A percentile compares a stretch with the other conserved stretches of the same genome.
Evolutionary conservation across 2,888 invertebrate species (phyloP).

Genomic region (Cryptosula pallasiana): DNA sequence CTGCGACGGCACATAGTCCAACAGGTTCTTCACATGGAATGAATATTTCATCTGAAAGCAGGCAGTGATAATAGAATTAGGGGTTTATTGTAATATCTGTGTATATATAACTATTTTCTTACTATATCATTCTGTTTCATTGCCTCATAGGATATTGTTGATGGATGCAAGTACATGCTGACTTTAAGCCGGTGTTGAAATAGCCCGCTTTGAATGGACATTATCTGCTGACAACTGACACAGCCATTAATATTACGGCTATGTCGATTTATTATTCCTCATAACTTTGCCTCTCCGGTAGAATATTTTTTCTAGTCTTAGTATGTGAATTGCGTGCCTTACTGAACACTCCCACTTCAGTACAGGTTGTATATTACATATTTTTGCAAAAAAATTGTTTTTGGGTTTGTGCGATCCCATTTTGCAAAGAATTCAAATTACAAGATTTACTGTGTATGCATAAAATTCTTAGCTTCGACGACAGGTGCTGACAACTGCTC

Average conservation of each 20-base stretch:
- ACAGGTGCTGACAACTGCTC: not conserved
- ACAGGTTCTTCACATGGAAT: not conserved
- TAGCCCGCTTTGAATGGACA: not conserved
- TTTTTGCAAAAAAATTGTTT: not conserved
- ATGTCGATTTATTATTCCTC: not conserved
- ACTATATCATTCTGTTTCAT: not conserved
- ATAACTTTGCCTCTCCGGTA: not conserved
- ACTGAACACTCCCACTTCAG: not conserved
- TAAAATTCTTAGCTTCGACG: not conserved
- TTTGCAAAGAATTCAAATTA: too few relatives aligned
- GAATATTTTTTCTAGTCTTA: not conserved
- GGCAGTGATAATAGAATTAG: not conserved
- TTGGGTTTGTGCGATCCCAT: too few relatives aligned
- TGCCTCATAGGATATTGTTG: too few relatives aligned
- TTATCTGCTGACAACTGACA: not conserved
- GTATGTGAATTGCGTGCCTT: not conserved
- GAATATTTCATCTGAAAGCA: constrained; percentile 1
- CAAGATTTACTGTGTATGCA: too few relatives aligned
- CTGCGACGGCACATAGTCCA: not conserved
- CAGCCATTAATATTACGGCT: not conserved
- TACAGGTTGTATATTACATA: not conserved
- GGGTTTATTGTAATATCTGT: not conserved
- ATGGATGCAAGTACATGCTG: not conserved
- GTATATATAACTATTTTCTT: not conserved
- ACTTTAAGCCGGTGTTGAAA: not conserved